Percentiles rank a stretch among this genome's conserved stretches.
Evolutionary conservation across 2,797 vertebrate species (phyloP).

Genomic region (Acanthurus leucopareius): DNA sequence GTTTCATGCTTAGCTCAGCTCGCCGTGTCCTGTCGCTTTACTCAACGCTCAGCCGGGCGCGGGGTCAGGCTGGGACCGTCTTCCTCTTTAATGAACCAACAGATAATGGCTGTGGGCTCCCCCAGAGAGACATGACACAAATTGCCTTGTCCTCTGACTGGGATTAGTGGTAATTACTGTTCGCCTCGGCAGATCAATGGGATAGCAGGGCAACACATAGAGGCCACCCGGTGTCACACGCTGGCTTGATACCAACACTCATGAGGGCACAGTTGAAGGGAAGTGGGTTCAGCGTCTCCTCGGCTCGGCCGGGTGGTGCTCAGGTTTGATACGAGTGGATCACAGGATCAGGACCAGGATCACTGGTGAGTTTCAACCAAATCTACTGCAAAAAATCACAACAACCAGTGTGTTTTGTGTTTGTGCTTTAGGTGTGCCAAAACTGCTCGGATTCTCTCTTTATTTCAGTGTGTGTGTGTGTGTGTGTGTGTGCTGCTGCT

Average conservation of each 20-base stretch:
- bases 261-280: neutral
- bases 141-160: constrained; percentile 79
- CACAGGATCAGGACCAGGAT: no score
- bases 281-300: neutral
- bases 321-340: neutral
- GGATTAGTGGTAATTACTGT: constrained; percentile 83
- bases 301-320: neutral
- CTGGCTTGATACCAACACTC: constrained; percentile 55
- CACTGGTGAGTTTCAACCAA: neutral
- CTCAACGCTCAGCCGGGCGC: constrained; percentile 40
- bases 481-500: neutral
- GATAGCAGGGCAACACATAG: constrained; percentile 63
- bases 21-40: constrained; percentile 59
- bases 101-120: constrained; percentile 75
- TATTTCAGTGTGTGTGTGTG: neutral
- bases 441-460: neutral
- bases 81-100: constrained; percentile 76
- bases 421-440: neutral
- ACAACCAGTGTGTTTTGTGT: neutral
- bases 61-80: constrained; percentile 62
- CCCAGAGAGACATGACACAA: constrained; percentile 76
- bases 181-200: constrained; percentile 77
- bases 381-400: neutral
- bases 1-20: constrained; percentile 57
- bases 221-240: constrained; percentile 74